Evolutionary conservation across 1,140 invertebrate species (phyloP).

Genomic region (Leptestheria dahalacensis): DNA sequence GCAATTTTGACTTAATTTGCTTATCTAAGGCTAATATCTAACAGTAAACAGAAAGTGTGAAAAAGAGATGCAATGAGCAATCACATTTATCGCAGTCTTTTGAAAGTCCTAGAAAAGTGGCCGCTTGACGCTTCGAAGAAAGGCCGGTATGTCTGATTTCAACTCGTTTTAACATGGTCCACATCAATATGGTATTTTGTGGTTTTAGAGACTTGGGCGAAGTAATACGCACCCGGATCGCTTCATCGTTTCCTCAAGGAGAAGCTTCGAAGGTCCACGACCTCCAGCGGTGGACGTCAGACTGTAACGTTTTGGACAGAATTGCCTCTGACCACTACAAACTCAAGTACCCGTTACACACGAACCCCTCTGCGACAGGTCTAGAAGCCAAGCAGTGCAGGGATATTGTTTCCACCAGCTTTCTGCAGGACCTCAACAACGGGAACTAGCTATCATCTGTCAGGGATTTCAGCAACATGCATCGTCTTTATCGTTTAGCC

Average conservation of each 20-base stretch:
- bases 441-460: constrained; percentile 35
- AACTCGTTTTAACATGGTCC: background rate
- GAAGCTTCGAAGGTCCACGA: constrained; percentile 35
- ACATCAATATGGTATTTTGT: constrained; percentile 18
- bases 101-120: constrained; percentile 8
- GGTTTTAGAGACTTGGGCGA: constrained; percentile 56
- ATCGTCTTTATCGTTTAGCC: constrained; percentile 3
- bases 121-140: constrained; percentile 3
- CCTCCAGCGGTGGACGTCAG: constrained; percentile 39
- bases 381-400: constrained; percentile 52
- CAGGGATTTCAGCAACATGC: constrained; percentile 30
- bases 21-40: too few relatives aligned
- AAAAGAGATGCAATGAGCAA: constrained; percentile 15
- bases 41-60: too few relatives aligned
- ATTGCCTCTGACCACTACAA: constrained; percentile 50
- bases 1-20: too few relatives aligned
- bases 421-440: constrained; percentile 41
- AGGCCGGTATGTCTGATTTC: background rate
- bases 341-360: constrained; percentile 38
- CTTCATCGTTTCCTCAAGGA: constrained; percentile 42
- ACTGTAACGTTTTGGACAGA: constrained; percentile 49
- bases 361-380: constrained; percentile 47
- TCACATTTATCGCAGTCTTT: constrained; percentile 1
- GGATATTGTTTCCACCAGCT: constrained; percentile 49
- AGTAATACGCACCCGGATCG: constrained; percentile 51